Base-by-base conservation (phyloP, 92 coral and sea anemone species). In the Epizoanthus ramosus region DNA sequence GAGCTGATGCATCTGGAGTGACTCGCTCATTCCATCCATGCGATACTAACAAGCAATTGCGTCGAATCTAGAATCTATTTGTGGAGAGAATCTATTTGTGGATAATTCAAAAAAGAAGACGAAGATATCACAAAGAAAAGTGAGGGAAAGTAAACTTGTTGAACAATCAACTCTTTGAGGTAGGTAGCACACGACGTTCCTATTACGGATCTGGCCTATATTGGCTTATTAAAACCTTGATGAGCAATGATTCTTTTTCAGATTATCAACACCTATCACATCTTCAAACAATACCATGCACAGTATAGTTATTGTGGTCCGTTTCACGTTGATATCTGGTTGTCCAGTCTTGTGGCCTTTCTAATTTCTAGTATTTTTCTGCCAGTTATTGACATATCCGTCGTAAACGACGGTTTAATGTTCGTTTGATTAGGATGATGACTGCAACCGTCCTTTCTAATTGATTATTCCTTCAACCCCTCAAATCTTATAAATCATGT, bases 371-470 rank as follows among this genome's bases (percentile, higher is more conserved):
- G 31, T 17, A 61, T 61, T 61, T 18, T 61, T 12, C 70, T 60
- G 41, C 45, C 58, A 41, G 18, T 61, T 77, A 77, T 77, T 77
- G 82, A 77, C 82, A 77, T 45, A 59, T 28, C 47, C 56, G 21
- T 45, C 70, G 69, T 59, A 77, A 77, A 61, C 60, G 70, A 41
- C 71, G 43, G 57, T 60, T 77, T 77, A 77, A 77, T 77, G 57
- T 14, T 22, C 57, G n/a, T 35, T 77, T 61, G 39, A 77, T 77
- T 77, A 73, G 82, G 70, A 33, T 59, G 21, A 37, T 76, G 35
- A 77, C 82, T 60, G 59, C 22, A 57, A 56, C 23, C 31, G 52
- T 41, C 59, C 70, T 13, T 41, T 18, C 19, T 59, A 77, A 77
- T 60, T 76, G 22, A 74, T 53, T 73, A 71, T 41, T 41, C 21